Base-by-base conservation (phyloP, 2,797 vertebrate species). In the Triplophysa bombifrons region DNA sequence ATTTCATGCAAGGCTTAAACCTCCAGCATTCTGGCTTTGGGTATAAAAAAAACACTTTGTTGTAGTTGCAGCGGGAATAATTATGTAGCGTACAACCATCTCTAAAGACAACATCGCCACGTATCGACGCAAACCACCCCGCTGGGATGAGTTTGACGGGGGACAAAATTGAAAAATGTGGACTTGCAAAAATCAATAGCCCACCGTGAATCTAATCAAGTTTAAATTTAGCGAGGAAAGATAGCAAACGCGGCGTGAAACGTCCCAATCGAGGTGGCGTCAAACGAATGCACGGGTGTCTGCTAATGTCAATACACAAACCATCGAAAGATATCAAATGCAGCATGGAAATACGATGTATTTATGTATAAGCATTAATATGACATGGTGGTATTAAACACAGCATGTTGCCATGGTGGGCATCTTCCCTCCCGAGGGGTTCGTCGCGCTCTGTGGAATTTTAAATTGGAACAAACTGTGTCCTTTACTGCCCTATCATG, bases 391-490 rank as follows among this genome's bases (percentile, higher is more conserved):
- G 10, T 50, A 48, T 76, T 60, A 50, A 51, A 56, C 41, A 25
- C 55, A 17, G 25, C 55, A 20, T 2, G 65, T 11, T 27, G 12
- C 65, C 55, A 14, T 56, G 64, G 14, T 22, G 30, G n/a, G 61
- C 61, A 55, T 20, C n/a, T 55, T 44, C 30, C 30, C 34, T 30
- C 34, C 38, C 0, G 1, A 46, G 2, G 19, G 19, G 64, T 27
- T 67, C 68, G 51, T 58, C 46, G 44, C 25, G 55, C 56, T 13
- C 16, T 14, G 14, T 19, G 53, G 56, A 22, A 50, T 76, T 76
- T 63, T 71, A 79, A 79, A 79, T 72, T 55, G 69, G 68, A 8
- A 30, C 77, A 79, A 79, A 56, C 58, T 17, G 30, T 65, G 77
- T 79, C 56, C 69, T 72, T 72, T 78, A 79, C 16, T 30, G 60